Evolutionary conservation across 2,113 vertebrate genomes (phyloP), one percentile per base, ranked within the genome.

Genomic region (Lycocorax pyrrhopterus): DNA sequence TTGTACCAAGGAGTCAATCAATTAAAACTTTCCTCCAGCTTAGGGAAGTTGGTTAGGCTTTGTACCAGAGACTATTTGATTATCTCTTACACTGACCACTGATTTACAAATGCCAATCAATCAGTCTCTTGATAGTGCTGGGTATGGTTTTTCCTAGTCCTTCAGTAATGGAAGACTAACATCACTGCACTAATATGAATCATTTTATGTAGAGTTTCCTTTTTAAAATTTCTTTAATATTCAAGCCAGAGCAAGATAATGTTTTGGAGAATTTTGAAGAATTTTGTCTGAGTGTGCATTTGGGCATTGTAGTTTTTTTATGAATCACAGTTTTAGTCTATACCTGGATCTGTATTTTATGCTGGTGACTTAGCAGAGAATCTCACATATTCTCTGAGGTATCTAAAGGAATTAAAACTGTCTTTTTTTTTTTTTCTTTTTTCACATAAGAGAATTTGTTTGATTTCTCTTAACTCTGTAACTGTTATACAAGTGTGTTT

Each of bases 211-310:
- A 62, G 27, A 44, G 10, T n/a, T 85, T 96, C 22, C 25, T 77
- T 90, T 86, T 77, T 25, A 77, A 55, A 46, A 37, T 86, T 9
- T 49, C 64, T 78, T 94, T 77, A 79, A 94, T 95, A 52, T 71
- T 91, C 20, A 68, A 83, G 20, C 20, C 88, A 47, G 35, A 90
- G 56, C 10, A 95, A 69, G 63, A 35, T 63, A 91, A 92, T 84
- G 33, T 52, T 96, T 94, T 93, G 92, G 71, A 84, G 58, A 46
- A 89, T 71, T 95, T 67, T 84, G 87, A 84, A 81, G 60, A 46
- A 84, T 72, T 95, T 75, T 78, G 21, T 74, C 51, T 76, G 43
- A 67, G 12, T 55, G 49, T 81, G 35, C 44, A 93, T 91, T 96
- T 76, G 44, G 53, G 56, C 66, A 89, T 43, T 94, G 68, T 16